Evolutionary conservation across 2,888 invertebrate species (phyloP).

Genomic region (Ceriagrion tenellum): DNA sequence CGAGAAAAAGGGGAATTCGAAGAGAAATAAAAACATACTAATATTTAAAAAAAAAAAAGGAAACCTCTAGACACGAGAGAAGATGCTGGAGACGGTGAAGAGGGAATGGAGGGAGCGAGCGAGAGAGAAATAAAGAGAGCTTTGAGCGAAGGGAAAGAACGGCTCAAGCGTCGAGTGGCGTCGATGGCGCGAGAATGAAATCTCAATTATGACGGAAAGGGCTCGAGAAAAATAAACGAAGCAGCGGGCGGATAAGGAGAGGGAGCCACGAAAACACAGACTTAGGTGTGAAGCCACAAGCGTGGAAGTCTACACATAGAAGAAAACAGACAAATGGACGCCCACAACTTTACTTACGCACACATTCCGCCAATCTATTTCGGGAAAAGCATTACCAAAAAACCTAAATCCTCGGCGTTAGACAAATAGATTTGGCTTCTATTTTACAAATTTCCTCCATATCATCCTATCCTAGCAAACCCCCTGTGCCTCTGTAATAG

Average conservation of each 20-base stretch:
- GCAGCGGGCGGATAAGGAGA: background rate
- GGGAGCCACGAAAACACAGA: background rate
- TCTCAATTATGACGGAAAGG: background rate
- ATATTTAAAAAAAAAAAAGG: background rate
- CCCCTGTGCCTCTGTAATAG: no score
- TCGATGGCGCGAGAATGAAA: slow-evolving; percentile 6
- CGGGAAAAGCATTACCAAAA: no score
- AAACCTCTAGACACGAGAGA: background rate
- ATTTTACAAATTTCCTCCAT: no score
- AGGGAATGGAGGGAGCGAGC: background rate
- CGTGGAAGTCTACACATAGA: no score
- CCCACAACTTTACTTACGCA: no score
- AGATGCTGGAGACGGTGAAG: background rate
- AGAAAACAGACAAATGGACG: no score
- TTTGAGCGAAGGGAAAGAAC: background rate
- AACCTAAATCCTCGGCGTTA: no score
- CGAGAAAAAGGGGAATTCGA: background rate
- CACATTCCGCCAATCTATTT: no score
- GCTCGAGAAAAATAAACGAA: background rate
- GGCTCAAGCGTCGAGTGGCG: background rate
- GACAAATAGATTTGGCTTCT: no score
- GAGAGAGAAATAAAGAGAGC: background rate
- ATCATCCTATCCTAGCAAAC: no score
- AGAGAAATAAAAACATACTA: background rate
- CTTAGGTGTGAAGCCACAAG: no score